These are phyloP conservation scores for Diarsia mendica DNA, from an alignment of 2,888 invertebrate species.

Conservation along the genomic window DNA sequence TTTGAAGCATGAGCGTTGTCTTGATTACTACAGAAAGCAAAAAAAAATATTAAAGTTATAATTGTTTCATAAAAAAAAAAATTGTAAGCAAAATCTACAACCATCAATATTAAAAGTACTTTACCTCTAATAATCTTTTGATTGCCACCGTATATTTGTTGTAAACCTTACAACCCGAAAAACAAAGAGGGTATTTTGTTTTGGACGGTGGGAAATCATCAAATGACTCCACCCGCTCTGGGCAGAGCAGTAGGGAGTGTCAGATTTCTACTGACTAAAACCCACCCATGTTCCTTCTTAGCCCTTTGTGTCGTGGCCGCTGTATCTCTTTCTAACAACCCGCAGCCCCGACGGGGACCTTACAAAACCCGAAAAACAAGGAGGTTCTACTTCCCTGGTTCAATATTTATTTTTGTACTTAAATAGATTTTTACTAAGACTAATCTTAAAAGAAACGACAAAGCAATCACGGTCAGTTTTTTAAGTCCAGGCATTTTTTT, in stretches of 20 bases:
- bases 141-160: background rate
- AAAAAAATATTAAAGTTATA: background rate
- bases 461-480: background rate
- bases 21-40: background rate
- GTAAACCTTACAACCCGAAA: background rate
- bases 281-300: too few species aligned
- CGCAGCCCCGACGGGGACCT: background rate
- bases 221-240: too few species aligned
- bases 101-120: slow-evolving; percentile 4
- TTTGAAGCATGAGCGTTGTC: background rate
- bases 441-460: background rate
- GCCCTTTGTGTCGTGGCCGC: too few species aligned
- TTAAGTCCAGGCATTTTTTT: background rate
- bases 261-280: too few species aligned
- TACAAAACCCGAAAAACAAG: background rate
- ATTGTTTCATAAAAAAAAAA: background rate
- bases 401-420: background rate
- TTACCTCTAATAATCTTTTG: background rate
- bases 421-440: background rate
- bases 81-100: background rate
- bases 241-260: too few species aligned
- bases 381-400: background rate
- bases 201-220: too few species aligned
- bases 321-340: too few species aligned
- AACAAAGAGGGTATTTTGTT: background rate